Evolutionary conservation across 1,140 invertebrate genomes (phyloP).

Genomic region (Leptopilina boulardi): DNA sequence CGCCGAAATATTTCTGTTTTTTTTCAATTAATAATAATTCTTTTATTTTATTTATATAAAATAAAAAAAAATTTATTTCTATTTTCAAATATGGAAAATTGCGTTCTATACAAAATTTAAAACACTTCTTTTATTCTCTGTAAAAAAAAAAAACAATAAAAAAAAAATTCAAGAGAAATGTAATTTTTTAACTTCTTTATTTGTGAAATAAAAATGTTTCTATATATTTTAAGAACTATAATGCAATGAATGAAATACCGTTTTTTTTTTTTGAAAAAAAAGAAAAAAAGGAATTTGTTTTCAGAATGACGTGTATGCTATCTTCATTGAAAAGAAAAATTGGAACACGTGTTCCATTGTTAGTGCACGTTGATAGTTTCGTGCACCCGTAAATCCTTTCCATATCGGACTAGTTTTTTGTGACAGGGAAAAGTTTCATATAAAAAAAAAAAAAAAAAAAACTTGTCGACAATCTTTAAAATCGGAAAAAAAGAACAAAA

Average conservation of each 20-base stretch:
- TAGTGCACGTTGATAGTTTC: conserved; percentile 19
- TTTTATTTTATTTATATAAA: too few species aligned
- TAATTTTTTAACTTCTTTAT: too few species aligned
- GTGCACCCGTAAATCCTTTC: conserved; percentile 23
- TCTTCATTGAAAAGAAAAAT: conserved; percentile 27
- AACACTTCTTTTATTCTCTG: too few species aligned
- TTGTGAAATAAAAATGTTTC: too few species aligned
- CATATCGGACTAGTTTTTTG: conserved; percentile 22
- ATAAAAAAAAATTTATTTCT: too few species aligned
- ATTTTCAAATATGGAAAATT: too few species aligned
- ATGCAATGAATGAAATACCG: not conserved
- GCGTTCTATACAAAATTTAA: too few species aligned
- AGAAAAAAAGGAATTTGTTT: not conserved
- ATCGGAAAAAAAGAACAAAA: not conserved
- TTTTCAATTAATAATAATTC: too few species aligned
- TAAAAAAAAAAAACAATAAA: too few species aligned
- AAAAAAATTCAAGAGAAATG: not conserved
- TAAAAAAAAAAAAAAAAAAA: not conserved
- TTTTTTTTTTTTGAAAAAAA: not conserved
- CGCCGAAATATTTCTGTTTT: too few species aligned
- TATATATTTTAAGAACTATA: not conserved
- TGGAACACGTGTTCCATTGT: conserved; percentile 19
- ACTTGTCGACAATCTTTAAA: not conserved
- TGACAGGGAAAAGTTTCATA: conserved; percentile 14
- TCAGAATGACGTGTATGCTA: not conserved